Evolutionary conservation across 2,888 invertebrate species (phyloP).

Genomic region (Synergus gifuensis): DNA sequence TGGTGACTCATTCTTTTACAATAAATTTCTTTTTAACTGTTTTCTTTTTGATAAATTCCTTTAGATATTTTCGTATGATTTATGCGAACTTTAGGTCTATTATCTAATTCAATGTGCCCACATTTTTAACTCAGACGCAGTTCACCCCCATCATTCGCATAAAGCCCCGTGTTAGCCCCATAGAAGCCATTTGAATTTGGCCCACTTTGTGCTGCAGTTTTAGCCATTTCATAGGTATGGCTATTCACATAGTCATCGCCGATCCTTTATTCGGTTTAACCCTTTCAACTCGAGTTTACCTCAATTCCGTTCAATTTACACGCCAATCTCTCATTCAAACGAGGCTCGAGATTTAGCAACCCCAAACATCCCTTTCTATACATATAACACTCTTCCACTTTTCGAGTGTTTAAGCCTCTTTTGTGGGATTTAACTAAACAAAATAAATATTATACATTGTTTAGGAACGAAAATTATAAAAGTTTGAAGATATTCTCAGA

Average conservation of each 20-base stretch:
- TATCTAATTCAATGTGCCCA: not conserved
- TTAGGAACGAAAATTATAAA: no score
- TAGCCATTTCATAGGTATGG: constrained; percentile 3
- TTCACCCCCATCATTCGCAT: not conserved
- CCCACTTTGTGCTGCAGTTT: constrained; percentile 6
- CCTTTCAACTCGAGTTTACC: constrained; percentile 35
- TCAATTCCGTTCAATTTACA: constrained; percentile 39
- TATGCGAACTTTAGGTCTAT: not conserved
- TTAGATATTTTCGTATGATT: not conserved
- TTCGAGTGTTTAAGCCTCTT: not conserved
- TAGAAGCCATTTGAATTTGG: constrained; percentile 15
- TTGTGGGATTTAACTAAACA: not conserved
- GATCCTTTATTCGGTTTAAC: constrained; percentile 26
- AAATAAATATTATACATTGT: not conserved
- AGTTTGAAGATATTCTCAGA: no score
- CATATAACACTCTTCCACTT: not conserved
- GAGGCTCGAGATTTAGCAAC: not conserved
- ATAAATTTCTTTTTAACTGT: not conserved
- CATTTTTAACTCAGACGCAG: not conserved
- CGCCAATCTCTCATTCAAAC: constrained; percentile 27
- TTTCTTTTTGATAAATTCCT: no score
- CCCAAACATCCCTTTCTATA: constrained; percentile 13
- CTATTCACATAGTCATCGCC: constrained; percentile 6
- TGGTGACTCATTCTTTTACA: not conserved
- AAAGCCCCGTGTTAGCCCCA: constrained; percentile 16